These are phyloP conservation scores for Astropecten irregularis DNA, from an alignment of 53 echinoderm and acorn worm genomes.

Conservation along the genomic window DNA sequence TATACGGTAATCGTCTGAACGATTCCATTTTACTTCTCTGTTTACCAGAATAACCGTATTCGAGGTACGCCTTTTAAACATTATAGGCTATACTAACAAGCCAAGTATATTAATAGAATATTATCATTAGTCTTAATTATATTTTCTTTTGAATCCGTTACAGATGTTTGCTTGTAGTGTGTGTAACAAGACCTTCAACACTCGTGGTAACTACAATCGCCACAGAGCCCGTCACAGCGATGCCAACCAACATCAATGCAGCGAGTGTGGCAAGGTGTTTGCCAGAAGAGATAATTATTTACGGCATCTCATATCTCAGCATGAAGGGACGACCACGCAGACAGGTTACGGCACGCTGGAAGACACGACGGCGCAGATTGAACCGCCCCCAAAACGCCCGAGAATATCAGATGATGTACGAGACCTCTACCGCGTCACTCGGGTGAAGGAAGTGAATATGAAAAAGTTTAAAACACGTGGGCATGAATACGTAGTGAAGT, in stretches of 20 bases:
- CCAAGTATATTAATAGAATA: no score
- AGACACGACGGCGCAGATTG: background rate
- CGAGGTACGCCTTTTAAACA: no score
- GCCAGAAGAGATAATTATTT: constrained; percentile 26
- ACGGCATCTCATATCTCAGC: constrained; percentile 2
- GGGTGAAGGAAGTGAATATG: constrained; percentile 12
- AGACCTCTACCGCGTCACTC: background rate
- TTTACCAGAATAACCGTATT: no score
- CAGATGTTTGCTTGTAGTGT: background rate
- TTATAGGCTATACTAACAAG: no score
- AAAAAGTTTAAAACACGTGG: background rate
- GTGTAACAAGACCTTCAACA: constrained; percentile 19
- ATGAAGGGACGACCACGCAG: background rate
- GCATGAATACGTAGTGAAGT: background rate
- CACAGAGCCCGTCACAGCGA: constrained; percentile 25
- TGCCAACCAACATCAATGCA: constrained; percentile 41
- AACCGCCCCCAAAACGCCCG: background rate
- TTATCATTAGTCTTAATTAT: no score
- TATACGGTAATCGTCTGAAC: no score
- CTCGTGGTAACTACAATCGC: constrained; percentile 37
- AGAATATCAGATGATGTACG: background rate
- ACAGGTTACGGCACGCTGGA: background rate
- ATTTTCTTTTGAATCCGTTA: no score
- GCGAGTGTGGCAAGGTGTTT: constrained; percentile 42
- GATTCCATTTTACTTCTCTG: no score